These are phyloP conservation scores for Oriolus oriolus DNA, from an alignment of 2,113 vertebrate genomes.

Conservation along the genomic window DNA sequence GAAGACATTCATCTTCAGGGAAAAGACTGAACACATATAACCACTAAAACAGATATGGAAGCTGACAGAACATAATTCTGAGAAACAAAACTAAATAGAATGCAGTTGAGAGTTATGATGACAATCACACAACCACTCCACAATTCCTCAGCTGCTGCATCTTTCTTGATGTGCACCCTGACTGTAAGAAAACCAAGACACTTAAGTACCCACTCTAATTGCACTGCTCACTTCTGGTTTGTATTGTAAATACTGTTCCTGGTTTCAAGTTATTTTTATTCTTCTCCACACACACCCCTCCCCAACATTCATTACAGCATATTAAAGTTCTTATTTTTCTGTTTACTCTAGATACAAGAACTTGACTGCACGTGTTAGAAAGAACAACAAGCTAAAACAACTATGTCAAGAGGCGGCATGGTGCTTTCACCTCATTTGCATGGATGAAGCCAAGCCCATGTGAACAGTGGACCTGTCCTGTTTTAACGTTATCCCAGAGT, in stretches of 20 bases:
- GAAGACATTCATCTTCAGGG: background rate
- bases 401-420: background rate
- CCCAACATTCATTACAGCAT: background rate
- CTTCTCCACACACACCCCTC: background rate
- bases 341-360: background rate
- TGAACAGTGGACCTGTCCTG: background rate
- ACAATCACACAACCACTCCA: background rate
- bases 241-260: background rate
- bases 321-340: background rate
- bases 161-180: background rate
- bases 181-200: background rate
- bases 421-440: background rate
- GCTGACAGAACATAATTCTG: background rate
- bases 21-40: background rate
- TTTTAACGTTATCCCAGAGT: background rate
- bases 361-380: background rate
- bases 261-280: background rate
- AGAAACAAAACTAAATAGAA: background rate
- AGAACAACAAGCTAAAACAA: background rate
- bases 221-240: background rate
- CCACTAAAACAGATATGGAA: background rate
- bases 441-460: background rate
- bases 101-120: background rate
- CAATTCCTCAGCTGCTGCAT: background rate
- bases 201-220: background rate